Percentiles rank a stretch among this genome's conserved stretches.
Conservation (phyloP, 2,888 invertebrate species). For the Ceramica pisi region DNA sequence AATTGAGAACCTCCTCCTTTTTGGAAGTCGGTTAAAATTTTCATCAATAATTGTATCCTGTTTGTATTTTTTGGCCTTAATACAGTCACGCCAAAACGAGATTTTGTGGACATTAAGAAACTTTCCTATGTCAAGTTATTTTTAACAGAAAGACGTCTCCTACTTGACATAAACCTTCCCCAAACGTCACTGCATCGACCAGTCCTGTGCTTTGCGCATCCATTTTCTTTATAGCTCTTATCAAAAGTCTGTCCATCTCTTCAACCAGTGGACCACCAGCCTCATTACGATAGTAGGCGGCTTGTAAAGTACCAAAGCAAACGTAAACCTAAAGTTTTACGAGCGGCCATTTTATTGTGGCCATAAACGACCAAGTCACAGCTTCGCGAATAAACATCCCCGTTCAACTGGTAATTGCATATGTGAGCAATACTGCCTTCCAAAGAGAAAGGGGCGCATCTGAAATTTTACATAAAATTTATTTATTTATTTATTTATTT, state of each 20-base stretch:
- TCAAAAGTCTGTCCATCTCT: background rate
- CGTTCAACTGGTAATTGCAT: slow-evolving; percentile 71
- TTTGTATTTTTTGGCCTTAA: no score
- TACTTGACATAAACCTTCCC: no score
- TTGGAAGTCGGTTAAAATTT: no score
- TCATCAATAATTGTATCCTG: no score
- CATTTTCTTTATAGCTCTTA: background rate
- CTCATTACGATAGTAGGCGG: slow-evolving; percentile 65
- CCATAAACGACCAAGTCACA: slow-evolving; percentile 75
- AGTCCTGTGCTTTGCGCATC: background rate
- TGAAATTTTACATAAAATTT: background rate
- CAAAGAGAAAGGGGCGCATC: background rate
- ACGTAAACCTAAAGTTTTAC: slow-evolving; percentile 81
- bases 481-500: no score
- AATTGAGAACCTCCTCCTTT: no score
- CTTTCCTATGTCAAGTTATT: no score
- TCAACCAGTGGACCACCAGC: slow-evolving; percentile 29
- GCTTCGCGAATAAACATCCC: slow-evolving; percentile 77
- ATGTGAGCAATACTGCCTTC: slow-evolving; percentile 50
- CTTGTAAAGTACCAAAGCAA: slow-evolving; percentile 67
- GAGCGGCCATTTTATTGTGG: slow-evolving; percentile 76
- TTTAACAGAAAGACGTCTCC: no score
- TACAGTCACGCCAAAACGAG: no score
- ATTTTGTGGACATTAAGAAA: no score
- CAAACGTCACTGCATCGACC: background rate